A percentile compares a stretch with the other conserved stretches of the same genome.
phyloP scores from a whole-genome alignment of 2,113 vertebrate genomes.

The Pterocles orientalis region DNA sequence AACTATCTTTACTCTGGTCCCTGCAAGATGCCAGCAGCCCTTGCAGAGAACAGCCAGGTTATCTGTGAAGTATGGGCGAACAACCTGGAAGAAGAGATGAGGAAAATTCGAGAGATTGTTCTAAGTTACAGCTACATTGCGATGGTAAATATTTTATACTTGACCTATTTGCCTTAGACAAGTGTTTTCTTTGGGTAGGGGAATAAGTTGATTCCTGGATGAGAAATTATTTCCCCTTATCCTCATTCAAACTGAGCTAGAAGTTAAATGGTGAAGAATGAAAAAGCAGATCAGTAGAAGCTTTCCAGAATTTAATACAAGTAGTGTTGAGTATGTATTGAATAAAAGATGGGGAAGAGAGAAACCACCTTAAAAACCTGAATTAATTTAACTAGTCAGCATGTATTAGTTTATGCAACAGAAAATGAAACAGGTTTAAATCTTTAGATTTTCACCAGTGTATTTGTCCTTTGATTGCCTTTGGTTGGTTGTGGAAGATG shows the following conservation, averaged over 20 bases:
- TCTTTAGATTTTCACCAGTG: not conserved
- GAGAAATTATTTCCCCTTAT: not conserved
- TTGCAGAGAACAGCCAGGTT: slow-evolving; percentile 96
- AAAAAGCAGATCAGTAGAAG: not conserved
- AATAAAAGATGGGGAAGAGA: not conserved
- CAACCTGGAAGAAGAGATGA: slow-evolving; percentile 98
- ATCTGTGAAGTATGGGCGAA: slow-evolving; percentile 99
- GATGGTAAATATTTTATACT: slow-evolving; percentile 80
- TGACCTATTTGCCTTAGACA: not conserved
- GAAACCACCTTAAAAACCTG: not conserved
- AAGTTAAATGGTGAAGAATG: not conserved
- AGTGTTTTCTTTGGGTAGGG: not conserved
- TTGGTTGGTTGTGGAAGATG: not conserved
- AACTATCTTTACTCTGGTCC: slow-evolving; percentile 15
- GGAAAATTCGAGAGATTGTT: slow-evolving; percentile 95
- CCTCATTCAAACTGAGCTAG: not conserved
- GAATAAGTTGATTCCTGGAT: not conserved
- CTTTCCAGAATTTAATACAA: not conserved
- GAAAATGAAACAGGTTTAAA: not conserved
- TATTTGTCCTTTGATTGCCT: not conserved
- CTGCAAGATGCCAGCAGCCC: slow-evolving; percentile 94
- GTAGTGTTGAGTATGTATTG: not conserved
- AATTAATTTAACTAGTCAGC: not conserved
- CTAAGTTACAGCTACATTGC: slow-evolving; percentile 98
- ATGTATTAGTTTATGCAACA: not conserved